Conservation (phyloP, 2,113 vertebrate species). For the Onychostoma macrolepis region DNA sequence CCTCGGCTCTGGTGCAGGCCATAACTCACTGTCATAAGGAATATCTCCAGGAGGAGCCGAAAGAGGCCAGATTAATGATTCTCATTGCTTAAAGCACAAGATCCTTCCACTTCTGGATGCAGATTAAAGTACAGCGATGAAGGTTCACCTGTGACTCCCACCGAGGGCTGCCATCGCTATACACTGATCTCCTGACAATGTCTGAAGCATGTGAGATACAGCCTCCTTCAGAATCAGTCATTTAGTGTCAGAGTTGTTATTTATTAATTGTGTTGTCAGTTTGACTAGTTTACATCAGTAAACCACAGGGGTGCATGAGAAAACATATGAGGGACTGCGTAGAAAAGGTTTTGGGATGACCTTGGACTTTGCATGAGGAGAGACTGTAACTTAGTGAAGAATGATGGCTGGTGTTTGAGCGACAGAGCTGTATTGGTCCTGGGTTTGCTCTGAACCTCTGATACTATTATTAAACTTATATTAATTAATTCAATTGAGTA, state of each 20-base stretch:
- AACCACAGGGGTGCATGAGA: not conserved
- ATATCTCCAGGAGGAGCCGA: conserved; percentile 21
- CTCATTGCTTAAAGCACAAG: conserved; percentile 21
- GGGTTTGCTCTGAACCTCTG: not conserved
- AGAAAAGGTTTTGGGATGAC: not conserved
- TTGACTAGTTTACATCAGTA: not conserved
- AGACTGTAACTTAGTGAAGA: not conserved
- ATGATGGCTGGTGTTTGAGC: not conserved
- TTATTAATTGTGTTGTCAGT: not conserved
- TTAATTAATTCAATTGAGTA: not conserved
- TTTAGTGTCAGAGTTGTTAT: not conserved
- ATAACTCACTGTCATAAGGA: conserved; percentile 54
- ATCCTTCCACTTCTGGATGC: conserved; percentile 15
- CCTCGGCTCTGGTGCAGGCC: not conserved
- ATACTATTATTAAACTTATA: not conserved
- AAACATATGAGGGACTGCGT: not conserved
- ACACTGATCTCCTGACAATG: too few species aligned
- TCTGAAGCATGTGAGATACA: not conserved
- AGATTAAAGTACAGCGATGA: conserved; percentile 39
- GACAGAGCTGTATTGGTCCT: not conserved
- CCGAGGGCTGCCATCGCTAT: not conserved
- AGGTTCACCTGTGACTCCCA: not conserved
- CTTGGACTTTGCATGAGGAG: not conserved
- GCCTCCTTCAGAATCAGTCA: not conserved
- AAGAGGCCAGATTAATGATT: conserved; percentile 45